Percentiles rank a stretch among this genome's conserved stretches.
phyloP scores from a whole-genome alignment of 2,797 vertebrate genomes.

The Tokudaia tokunoshimensis region DNA sequence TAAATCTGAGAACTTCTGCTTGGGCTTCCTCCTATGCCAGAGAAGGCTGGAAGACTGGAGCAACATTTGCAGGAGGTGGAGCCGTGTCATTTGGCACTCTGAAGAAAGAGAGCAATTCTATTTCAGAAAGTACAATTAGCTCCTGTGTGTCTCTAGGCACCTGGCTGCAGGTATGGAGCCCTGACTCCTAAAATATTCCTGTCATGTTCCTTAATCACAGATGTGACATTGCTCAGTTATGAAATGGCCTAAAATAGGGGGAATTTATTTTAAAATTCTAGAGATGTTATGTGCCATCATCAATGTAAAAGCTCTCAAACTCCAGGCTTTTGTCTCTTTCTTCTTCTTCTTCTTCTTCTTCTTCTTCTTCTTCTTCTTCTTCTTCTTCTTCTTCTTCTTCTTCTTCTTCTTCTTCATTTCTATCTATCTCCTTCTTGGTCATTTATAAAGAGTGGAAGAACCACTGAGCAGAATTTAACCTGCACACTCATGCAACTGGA shows the following conservation, averaged over 20 bases:
- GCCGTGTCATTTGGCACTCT: not conserved
- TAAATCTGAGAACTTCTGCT: not conserved
- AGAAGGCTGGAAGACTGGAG: not conserved
- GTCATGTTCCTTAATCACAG: not conserved
- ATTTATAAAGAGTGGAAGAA: not conserved
- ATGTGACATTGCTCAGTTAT: not conserved
- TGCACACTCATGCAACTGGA: not conserved
- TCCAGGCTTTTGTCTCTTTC: too few relatives aligned
- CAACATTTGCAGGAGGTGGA: not conserved
- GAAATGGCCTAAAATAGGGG: not conserved
- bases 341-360: too few relatives aligned
- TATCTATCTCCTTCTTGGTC: not conserved
- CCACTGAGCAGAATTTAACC: not conserved
- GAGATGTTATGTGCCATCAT: not conserved
- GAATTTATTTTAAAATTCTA: conserved; percentile 8
- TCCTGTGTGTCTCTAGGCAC: not conserved
- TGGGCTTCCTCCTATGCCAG: not conserved
- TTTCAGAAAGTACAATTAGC: conserved; percentile 14
- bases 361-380: too few relatives aligned
- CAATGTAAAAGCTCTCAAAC: not conserved
- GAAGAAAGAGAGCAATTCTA: not conserved
- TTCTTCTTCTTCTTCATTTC: not conserved
- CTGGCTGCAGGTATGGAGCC: not conserved
- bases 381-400: too few relatives aligned
- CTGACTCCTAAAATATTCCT: not conserved